Evolutionary conservation across 2,113 vertebrate genomes (phyloP).

Genomic region (Symphodus melops): DNA sequence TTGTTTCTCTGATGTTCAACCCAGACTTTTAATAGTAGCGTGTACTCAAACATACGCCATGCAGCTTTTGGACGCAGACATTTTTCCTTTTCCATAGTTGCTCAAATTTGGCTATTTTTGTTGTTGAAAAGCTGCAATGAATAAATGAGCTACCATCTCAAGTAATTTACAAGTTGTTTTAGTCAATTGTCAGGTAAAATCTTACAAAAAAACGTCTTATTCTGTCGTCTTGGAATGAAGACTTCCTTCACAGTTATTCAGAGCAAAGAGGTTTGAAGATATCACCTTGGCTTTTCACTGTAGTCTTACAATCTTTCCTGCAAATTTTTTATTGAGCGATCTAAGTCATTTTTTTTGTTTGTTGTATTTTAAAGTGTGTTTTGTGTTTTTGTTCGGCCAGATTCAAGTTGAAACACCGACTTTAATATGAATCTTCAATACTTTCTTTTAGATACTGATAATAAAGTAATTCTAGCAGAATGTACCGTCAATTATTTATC

Average conservation of each 20-base stretch:
- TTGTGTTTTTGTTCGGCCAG: too few relatives aligned
- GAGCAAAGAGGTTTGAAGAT: too few relatives aligned
- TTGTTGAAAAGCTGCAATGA: background rate
- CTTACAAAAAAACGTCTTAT: background rate
- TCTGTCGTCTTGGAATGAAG: background rate
- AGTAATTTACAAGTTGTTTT: background rate
- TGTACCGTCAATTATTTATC: background rate
- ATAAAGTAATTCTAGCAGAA: too few relatives aligned
- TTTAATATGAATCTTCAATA: too few relatives aligned
- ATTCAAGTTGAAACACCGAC: too few relatives aligned
- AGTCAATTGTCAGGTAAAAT: background rate
- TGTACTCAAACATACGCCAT: background rate
- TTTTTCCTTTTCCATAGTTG: background rate
- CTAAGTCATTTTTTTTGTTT: too few relatives aligned
- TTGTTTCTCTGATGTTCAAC: constrained; percentile 35
- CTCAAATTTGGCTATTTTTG: background rate
- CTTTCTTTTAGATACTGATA: too few relatives aligned
- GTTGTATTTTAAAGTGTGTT: too few relatives aligned
- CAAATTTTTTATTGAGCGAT: too few relatives aligned
- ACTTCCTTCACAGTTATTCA: background rate
- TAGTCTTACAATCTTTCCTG: too few relatives aligned
- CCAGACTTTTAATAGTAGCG: constrained; percentile 3
- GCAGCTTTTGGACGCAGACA: background rate
- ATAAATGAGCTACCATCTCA: background rate
- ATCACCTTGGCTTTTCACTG: too few relatives aligned